Evolutionary conservation across 2,888 invertebrate genomes (phyloP), one percentile per base, ranked within the genome.

Genomic region (Polydrusus pterygomalis): DNA sequence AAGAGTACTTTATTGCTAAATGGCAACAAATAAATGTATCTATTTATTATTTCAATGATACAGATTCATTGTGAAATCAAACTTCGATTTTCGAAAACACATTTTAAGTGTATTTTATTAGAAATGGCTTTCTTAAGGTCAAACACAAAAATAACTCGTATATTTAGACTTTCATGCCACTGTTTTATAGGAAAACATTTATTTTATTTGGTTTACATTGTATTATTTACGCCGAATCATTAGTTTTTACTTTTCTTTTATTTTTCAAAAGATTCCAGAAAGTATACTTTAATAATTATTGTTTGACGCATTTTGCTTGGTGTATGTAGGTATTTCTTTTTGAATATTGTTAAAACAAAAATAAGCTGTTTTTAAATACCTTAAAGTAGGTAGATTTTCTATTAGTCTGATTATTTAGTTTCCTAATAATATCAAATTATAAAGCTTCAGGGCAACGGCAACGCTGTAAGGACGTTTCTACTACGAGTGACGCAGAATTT

Each of bases 191-290:
- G 58, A 34, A 60, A 38, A 38, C 58, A 60, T 60, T 38, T 34
- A 38, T 60, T 60, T 38, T 18, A 60, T 60, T 60, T 60, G 38
- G 30, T 60, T 60, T 60, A 38, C 58, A 38, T 38, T 60, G 38
- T 11, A 18, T 60, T 38, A 60, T 60, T 34, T 40, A 60, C 18
- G 58, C 18, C 8, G 1, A 18, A 38, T 38, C 38, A 38, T 60
- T 60, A 11, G 2, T 17, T 60, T 60, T 60, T 60, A 30, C 30
- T 38, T 60, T 60, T 18, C 18, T 60, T 60, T 60, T 38, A 17
- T 40, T 60, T 15, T 2, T n/a, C 34, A 15, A n/a, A n/a, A n/a
- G 15, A 56, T 13, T 13, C 13, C 15, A 40, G 58, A 60, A 60
- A 38, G 17, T 11, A 34, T n/a, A n/a, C n/a, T n/a, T n/a, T n/a